Conservation (phyloP, 2,888 invertebrate species). For the Tetranychus truncatus region DNA sequence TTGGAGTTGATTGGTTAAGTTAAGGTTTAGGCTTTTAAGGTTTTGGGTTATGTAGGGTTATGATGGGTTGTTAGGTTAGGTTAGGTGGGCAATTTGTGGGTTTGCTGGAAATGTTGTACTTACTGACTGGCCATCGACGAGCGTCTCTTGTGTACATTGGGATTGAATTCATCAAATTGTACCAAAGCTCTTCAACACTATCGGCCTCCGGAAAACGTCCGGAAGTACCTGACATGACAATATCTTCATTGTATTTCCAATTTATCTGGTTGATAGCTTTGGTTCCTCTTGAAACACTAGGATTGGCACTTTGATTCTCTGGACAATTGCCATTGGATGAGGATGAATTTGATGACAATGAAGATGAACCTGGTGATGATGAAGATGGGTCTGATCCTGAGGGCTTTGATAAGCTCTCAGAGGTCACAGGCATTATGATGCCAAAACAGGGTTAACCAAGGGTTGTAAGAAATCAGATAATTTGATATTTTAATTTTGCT, state of each 20-base stretch:
- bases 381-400: too few species aligned
- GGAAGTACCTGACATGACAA: slow-evolving; percentile 10
- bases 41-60: not conserved
- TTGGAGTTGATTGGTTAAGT: too few species aligned
- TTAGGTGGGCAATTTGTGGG: too few species aligned
- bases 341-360: too few species aligned
- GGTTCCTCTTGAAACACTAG: not conserved
- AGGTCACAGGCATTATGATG: too few species aligned
- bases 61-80: not conserved
- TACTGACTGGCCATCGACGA: slow-evolving; percentile 8
- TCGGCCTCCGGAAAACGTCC: slow-evolving; percentile 5
- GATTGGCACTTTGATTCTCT: not conserved
- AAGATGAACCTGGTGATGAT: too few species aligned
- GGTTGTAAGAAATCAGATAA: too few species aligned
- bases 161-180: slow-evolving; percentile 6
- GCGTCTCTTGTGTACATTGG: slow-evolving; percentile 3
- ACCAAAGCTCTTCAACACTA: slow-evolving; percentile 7
- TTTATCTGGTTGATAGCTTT: not conserved
- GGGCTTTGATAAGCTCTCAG: too few species aligned
- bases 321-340: too few species aligned
- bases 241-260: not conserved
- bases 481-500: too few species aligned
- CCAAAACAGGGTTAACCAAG: too few species aligned
- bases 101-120: not conserved
- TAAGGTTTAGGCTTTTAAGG: not conserved